These are phyloP conservation scores for Dendrophyllia cribrosa DNA, from an alignment of 64 coral and sea anemone species.

Conservation along the genomic window DNA sequence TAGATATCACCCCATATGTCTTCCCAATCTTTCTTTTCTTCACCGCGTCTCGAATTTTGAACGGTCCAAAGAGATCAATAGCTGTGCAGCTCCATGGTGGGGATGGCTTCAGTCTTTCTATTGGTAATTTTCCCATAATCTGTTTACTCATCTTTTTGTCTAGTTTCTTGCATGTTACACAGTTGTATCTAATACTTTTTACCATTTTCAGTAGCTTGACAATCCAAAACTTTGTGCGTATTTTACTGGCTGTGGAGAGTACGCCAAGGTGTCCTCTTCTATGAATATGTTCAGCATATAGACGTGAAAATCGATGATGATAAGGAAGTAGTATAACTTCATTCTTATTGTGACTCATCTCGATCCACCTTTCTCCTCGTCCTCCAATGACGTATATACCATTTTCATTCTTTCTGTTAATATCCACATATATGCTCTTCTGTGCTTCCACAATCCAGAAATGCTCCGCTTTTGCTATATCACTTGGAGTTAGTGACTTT, in stretches of 20 bases:
- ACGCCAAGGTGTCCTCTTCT: not conserved
- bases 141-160: slow-evolving; percentile 37
- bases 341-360: slow-evolving; percentile 19
- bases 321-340: slow-evolving; percentile 5
- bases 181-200: slow-evolving; percentile 46
- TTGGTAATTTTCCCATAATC: slow-evolving; percentile 64
- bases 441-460: slow-evolving; percentile 68
- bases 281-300: slow-evolving; percentile 31
- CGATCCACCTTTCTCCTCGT: not conserved
- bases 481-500: slow-evolving; percentile 24
- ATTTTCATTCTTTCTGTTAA: not conserved
- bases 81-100: slow-evolving; percentile 36
- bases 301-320: slow-evolving; percentile 7
- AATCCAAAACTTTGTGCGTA: slow-evolving; percentile 29
- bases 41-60: slow-evolving; percentile 11
- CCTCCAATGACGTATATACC: slow-evolving; percentile 18
- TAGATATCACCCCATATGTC: slow-evolving; percentile 40
- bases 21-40: slow-evolving; percentile 26
- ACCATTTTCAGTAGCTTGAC: slow-evolving; percentile 38
- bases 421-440: slow-evolving; percentile 2
- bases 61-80: slow-evolving; percentile 43
- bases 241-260: slow-evolving; percentile 31
- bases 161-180: slow-evolving; percentile 22
- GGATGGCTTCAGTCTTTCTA: slow-evolving; percentile 42
- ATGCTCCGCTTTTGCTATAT: slow-evolving; percentile 29